Evolutionary conservation across 1,140 invertebrate species (phyloP), one percentile per base, ranked within the genome.

Genomic region (Calliopsis andreniformis): DNA sequence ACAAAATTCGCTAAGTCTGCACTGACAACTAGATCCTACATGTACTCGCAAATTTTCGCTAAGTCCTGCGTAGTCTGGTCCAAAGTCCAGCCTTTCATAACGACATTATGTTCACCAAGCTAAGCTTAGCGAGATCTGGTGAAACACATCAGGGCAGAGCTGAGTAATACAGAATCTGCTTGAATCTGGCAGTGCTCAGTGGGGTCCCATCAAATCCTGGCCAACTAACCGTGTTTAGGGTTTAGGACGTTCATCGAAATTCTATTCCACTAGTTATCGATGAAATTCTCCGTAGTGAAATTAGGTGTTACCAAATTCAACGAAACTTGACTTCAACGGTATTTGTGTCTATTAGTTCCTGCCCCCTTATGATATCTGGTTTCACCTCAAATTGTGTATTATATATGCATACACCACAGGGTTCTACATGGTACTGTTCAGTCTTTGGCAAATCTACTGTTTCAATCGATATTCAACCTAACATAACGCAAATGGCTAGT

Each of bases 391-490:
- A n/a, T n/a, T n/a, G n/a, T n/a, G n/a, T n/a, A n/a, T n/a, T n/a
- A n/a, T n/a, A n/a, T n/a, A n/a, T n/a, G n/a, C n/a, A n/a, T n/a
- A n/a, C 30, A 35, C 20, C 14, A 67, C n/a, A 8, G 32, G 32
- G 32, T 35, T 51, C 47, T 53, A n/a, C n/a, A n/a, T n/a, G n/a
- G n/a, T n/a, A n/a, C n/a, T n/a, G n/a, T n/a, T n/a, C n/a, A n/a
- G n/a, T n/a, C n/a, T n/a, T n/a, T n/a, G n/a, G n/a, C n/a, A n/a
- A n/a, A n/a, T n/a, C n/a, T 20, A 28, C 49, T 8, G 32, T 66
- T 35, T 66, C 30, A 39, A 51, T 66, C 47, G 32, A 66, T 66
- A 66, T n/a, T 53, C 28, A 14, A 53, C 30, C 45, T n/a, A n/a
- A 32, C 47, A 42, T 5, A 39, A 53, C 20, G 47, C 30, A 25